Evolutionary conservation across 2,888 invertebrate species (phyloP), one percentile per base, ranked within the genome.

Genomic region (Epistrophe eligans): DNA sequence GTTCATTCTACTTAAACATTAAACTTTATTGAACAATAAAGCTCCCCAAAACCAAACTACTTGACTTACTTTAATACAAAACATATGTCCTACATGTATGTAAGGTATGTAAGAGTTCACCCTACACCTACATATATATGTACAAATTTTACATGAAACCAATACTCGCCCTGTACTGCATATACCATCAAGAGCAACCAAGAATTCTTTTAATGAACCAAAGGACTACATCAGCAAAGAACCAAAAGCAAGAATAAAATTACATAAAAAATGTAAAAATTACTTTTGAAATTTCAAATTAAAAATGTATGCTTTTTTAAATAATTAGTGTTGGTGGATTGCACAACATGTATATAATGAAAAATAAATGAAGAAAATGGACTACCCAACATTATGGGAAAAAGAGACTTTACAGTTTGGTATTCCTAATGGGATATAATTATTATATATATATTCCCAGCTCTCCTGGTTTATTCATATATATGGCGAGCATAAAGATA

Each of bases 251-350:
- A 50, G 55, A 52, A 57, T 45, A 13, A 66, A 50, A 70, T 70
- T 43, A 74, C 58, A 74, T 74, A 74, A 40, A 76, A 77, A 82
- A 77, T 71, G 72, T 66, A 83, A 70, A 83, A 79, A 76, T 79
- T 79, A 71, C 71, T 87, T 82, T 87, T 74, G 38, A 74, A 82
- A 82, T 79, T 79, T 52, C 79, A 79, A 83, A 87, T 83, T 83
- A 83, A 83, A 87, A 87, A 67, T 79, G 10, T 76, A 87, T 79
- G 79, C 87, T 79, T 79, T 24, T 79, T 79, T 76, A 82, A 87
- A 87, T 87, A 35, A 43, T 85, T 85, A 85, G 85, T 85, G 73
- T 17, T 48, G 71, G 43, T 64, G 58, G 64, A 28, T 43, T 52
- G 15, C 28, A 28, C 48, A 58, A 35, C n/a, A 64, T 17, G n/a